Base-by-base conservation (phyloP, 1,140 invertebrate genomes). In the Chrysomallon squamiferum region DNA sequence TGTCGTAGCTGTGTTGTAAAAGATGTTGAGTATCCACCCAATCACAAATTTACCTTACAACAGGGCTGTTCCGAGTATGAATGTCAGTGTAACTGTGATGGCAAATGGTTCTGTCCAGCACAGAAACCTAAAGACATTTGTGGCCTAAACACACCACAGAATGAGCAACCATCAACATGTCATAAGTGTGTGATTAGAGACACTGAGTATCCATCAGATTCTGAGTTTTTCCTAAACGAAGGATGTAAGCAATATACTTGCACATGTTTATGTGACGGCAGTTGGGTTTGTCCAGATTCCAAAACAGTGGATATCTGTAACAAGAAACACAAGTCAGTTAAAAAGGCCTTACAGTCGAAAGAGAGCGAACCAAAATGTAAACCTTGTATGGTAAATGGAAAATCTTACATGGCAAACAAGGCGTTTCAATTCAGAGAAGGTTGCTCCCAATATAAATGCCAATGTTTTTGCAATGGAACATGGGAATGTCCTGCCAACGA, bases 401-500 rank as follows among this genome's bases (percentile, higher is more conserved):
- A 68, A 13, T 54, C 56, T 11, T 73, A 66, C 35, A 43, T 65
- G 4, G 27, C 60, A 15, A 58, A 69, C 2, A 50, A 49, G 3
- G 35, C 65, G 13, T 75, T 75, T 29, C 59, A 75, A 32, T 72
- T 66, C 49, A 62, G 68, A 0, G 35, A 65, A n/a, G 69, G 61
- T 18, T 79, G 77, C 35, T 50, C 59, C 18, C 62, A 66, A 15
- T 72, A 64, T 52, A 73, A 68, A 20, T 79, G 77, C 59, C 66
- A 75, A n/a, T 79, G 77, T 57, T 66, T 65, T 45, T 75, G 72
- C 57, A 71, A 79, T 62, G 77, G 77, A 4, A 66, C 71, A 0
- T 72, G 45, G 32, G 68, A 64, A 7, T 79, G 77, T 45, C 73
- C 73, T 3, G 29, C 66, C 5, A 67, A 73, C 13, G 56, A 64